Percentiles rank a stretch among this genome's conserved stretches.
Conservation (phyloP, 1,140 invertebrate species). For the Ceratina australensis region DNA sequence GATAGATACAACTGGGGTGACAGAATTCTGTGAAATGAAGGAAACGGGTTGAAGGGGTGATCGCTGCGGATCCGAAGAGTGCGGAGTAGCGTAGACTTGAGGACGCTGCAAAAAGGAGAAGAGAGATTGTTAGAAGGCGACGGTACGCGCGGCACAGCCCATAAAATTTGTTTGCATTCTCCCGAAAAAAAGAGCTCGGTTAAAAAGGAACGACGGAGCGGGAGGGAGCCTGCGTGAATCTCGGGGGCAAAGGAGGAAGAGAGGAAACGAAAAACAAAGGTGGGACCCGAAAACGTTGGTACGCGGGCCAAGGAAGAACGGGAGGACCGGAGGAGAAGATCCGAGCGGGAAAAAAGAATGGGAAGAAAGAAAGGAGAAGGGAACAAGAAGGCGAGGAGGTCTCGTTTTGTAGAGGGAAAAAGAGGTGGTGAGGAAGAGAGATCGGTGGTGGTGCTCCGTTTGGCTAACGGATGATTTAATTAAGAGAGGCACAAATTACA, state of each 20-base stretch:
- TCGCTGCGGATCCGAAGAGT: not conserved
- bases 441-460: conserved; percentile 54
- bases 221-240: not conserved
- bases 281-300: conserved; percentile 55
- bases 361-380: not conserved
- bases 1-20: not conserved
- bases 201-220: conserved; percentile 52
- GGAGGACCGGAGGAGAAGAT: conserved; percentile 4
- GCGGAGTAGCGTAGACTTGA: conserved; percentile 24
- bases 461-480: conserved; percentile 80
- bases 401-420: not conserved
- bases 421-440: conserved; percentile 1
- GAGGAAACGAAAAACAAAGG: conserved; percentile 61
- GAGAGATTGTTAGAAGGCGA: conserved; percentile 37
- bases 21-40: not conserved
- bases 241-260: conserved; percentile 19
- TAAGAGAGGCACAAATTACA: conserved; percentile 81
- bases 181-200: conserved; percentile 62
- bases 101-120: conserved; percentile 46
- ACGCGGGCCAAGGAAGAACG: conserved; percentile 9
- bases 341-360: conserved; percentile 15
- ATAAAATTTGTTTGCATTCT: conserved; percentile 65
- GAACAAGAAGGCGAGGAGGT: not conserved
- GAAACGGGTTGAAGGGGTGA: not conserved
- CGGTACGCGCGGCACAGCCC: conserved; percentile 22